Evolutionary conservation across 1,140 invertebrate species (phyloP).

Genomic region (Drosophila simulans): DNA sequence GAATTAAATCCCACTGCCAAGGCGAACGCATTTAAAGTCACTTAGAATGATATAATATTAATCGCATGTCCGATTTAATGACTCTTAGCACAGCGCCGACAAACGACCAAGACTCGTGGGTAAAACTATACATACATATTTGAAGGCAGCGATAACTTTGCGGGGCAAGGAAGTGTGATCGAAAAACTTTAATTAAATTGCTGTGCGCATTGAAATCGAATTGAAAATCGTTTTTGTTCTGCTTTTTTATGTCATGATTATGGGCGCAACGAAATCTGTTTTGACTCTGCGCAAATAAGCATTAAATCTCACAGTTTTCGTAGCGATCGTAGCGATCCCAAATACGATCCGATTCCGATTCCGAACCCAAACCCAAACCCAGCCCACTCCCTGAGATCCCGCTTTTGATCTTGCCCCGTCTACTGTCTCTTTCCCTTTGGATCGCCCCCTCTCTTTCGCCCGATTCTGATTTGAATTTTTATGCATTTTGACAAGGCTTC

Average conservation of each 20-base stretch:
- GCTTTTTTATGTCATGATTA: constrained; percentile 83
- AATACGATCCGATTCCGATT: constrained; percentile 23
- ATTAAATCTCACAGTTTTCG: constrained; percentile 76
- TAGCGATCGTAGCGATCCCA: constrained; percentile 13
- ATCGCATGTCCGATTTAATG: constrained; percentile 77
- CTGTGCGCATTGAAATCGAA: constrained; percentile 72
- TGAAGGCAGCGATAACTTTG: background rate
- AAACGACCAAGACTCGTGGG: constrained; percentile 10
- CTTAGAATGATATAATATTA: constrained; percentile 73
- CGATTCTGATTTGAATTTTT: constrained; percentile 75
- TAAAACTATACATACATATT: background rate
- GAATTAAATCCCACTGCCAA: constrained; percentile 3
- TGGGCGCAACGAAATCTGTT: constrained; percentile 74
- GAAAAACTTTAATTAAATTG: constrained; percentile 75
- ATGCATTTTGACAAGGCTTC: constrained; percentile 74
- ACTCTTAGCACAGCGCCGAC: constrained; percentile 55
- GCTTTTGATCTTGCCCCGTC: constrained; percentile 63
- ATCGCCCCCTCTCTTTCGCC: constrained; percentile 9
- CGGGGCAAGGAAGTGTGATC: background rate
- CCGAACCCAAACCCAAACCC: constrained; percentile 9
- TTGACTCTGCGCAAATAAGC: constrained; percentile 81
- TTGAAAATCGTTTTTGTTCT: constrained; percentile 81
- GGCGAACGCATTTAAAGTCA: constrained; percentile 62
- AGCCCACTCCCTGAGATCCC: constrained; percentile 43
- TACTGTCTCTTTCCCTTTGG: background rate